Base-by-base conservation (phyloP, 2,888 invertebrate genomes). In the Vanessa cardui region DNA sequence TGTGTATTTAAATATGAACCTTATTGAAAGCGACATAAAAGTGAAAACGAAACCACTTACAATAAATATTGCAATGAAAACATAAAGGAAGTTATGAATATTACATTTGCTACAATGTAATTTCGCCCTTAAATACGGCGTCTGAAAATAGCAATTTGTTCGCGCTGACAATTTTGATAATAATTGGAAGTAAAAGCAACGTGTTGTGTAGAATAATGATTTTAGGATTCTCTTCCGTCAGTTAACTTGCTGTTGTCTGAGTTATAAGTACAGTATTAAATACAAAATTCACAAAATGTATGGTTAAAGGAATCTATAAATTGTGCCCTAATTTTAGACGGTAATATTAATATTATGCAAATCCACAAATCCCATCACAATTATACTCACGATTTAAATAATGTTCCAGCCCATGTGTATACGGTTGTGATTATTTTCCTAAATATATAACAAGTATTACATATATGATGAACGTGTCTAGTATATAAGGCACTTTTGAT, bases 391-490 rank as follows among this genome's bases (percentile, higher is more conserved):
- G 33, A 20, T 33, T 33, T 8, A 33, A 44, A 7, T 33, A 45
- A 44, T 44, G 45, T 45, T 64, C 16, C 39, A 71, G 71, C 69
- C 72, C 71, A 69, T 54, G 59, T 82, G 81, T 84, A 83, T 83
- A 87, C 75, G 88, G 88, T 89, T 88, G 88, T 89, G 88, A 89
- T 80, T 77, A 75, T 82, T 86, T 84, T 84, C 85, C 83, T 86
- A 72, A 84, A 78, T 77, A 78, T 80, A 78, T 80, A 79, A 80
- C 75, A 73, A 73, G 73, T 68, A 39, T 12, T 39, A 39, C 12
- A 39, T 39, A 74, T 74, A 74, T 76, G 77, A 64, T 77, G 71
- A 75, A 77, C 75, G 75, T 78, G 76, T 66, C 70, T 68, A 64
- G 66, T 73, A 64, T 70, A 71, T 72, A 69, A 73, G 76, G 78